Percentiles rank a stretch among this genome's conserved stretches.
phyloP scores from a whole-genome alignment of 2,797 vertebrate species.

The Sebastiscus albofasciatus region DNA sequence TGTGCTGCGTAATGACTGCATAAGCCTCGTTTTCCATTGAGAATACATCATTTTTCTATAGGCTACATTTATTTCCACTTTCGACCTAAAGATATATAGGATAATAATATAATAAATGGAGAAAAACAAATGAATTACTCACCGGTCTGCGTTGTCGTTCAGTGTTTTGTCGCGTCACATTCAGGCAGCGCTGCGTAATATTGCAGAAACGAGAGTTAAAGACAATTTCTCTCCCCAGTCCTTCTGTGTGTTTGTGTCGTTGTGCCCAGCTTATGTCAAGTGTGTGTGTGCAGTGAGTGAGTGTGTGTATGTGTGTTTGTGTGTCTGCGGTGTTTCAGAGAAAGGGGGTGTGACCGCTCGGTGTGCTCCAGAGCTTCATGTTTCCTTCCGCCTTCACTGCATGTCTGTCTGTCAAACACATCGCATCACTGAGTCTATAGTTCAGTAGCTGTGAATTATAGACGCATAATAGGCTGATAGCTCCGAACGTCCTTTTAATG shows the following conservation, averaged over 20 bases:
- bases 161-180: slow-evolving; percentile 38
- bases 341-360: slow-evolving; percentile 47
- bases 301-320: neutral
- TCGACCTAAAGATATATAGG: no score
- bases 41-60: neutral
- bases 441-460: neutral
- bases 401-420: slow-evolving; percentile 29
- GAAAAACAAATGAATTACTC: neutral
- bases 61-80: neutral
- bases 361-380: slow-evolving; percentile 45
- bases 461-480: neutral
- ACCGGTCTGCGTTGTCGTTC: slow-evolving; percentile 43
- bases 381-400: slow-evolving; percentile 71
- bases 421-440: neutral
- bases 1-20: neutral
- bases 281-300: neutral
- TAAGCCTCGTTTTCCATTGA: neutral
- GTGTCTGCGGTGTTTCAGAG: slow-evolving; percentile 10
- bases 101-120: neutral
- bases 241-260: neutral
- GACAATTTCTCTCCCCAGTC: slow-evolving; percentile 7
- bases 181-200: slow-evolving; percentile 1
- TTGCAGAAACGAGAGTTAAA: neutral
- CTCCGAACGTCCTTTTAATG: neutral
- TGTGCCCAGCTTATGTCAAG: slow-evolving; percentile 21